Conservation (phyloP, 1,140 invertebrate species). For the Drosophila orosa region DNA sequence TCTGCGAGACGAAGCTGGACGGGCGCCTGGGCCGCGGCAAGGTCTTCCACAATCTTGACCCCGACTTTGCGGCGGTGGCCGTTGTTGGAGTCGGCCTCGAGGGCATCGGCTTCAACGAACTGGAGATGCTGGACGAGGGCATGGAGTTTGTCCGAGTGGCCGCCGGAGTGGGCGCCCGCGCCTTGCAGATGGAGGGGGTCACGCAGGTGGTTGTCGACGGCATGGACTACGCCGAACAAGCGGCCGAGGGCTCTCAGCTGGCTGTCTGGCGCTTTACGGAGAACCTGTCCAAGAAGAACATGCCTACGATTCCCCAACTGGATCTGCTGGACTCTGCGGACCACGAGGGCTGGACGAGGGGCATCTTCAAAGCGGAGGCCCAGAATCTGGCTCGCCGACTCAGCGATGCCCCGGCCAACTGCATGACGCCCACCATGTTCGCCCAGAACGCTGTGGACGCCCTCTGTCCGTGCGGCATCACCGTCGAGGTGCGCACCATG, state of each 20-base stretch:
- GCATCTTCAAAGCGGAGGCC: conserved; percentile 89
- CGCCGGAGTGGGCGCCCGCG: conserved; percentile 85
- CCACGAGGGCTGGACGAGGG: conserved; percentile 88
- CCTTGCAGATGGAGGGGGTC: conserved; percentile 86
- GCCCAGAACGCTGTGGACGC: conserved; percentile 86
- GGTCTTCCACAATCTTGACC: conserved; percentile 87
- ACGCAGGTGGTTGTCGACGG: conserved; percentile 87
- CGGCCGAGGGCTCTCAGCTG: conserved; percentile 88
- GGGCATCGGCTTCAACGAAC: conserved; percentile 86
- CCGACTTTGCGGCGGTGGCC: conserved; percentile 87
- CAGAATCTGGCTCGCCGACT: conserved; percentile 93
- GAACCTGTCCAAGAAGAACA: conserved; percentile 85
- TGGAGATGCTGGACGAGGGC: conserved; percentile 89
- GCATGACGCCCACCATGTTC: conserved; percentile 94
- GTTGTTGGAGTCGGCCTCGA: conserved; percentile 89
- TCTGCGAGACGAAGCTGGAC: conserved; percentile 63
- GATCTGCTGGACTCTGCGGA: conserved; percentile 84
- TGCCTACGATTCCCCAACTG: conserved; percentile 84
- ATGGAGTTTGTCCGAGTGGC: conserved; percentile 85
- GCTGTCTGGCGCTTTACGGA: conserved; percentile 88
- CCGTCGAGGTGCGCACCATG: conserved; percentile 88
- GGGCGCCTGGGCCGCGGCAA: conserved; percentile 85
- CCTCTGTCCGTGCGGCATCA: conserved; percentile 85
- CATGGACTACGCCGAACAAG: conserved; percentile 89
- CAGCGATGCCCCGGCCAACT: conserved; percentile 93